phyloP scores from a whole-genome alignment of 2,888 invertebrate genomes.

The Caenorhabditis becei region DNA sequence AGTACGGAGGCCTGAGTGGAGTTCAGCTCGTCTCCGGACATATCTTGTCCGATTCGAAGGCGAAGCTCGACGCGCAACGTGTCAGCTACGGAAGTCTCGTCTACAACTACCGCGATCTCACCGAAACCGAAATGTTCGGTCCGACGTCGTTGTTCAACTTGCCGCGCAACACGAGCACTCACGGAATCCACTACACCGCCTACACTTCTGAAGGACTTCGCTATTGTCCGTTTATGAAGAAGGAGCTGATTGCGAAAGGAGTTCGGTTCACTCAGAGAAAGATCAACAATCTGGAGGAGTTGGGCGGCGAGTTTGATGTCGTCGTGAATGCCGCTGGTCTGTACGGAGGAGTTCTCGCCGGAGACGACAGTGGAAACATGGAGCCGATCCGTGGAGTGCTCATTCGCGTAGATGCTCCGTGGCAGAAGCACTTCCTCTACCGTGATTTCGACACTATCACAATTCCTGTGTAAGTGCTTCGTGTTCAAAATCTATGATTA shows the following conservation, averaged over 20 bases:
- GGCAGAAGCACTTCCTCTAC: constrained; percentile 91
- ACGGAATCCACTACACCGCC: constrained; percentile 71
- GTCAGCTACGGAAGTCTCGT: constrained; percentile 65
- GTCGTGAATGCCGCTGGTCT: constrained; percentile 83
- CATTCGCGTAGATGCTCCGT: constrained; percentile 88
- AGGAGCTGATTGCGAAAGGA: constrained; percentile 55
- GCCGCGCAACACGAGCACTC: constrained; percentile 40
- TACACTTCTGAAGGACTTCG: constrained; percentile 72
- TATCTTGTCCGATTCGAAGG: constrained; percentile 62
- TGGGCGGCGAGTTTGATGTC: constrained; percentile 81
- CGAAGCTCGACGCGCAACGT: constrained; percentile 60
- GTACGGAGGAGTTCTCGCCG: constrained; percentile 81
- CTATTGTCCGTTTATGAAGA: constrained; percentile 70
- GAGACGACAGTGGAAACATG: constrained; percentile 79
- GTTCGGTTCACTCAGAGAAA: constrained; percentile 61
- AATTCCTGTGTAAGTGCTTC: constrained; percentile 67
- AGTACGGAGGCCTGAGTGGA: constrained; percentile 64
- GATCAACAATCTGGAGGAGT: constrained; percentile 60
- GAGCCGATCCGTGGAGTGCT: constrained; percentile 57
- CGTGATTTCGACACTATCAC: constrained; percentile 70
- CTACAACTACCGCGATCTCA: constrained; percentile 68
- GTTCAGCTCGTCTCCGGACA: constrained; percentile 73
- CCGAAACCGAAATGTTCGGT: constrained; percentile 54
- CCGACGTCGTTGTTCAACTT: constrained; percentile 54
- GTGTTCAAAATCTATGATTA: background rate